phyloP scores from a whole-genome alignment of 2,888 invertebrate genomes.

The Archaeoteleia sp. region DNA sequence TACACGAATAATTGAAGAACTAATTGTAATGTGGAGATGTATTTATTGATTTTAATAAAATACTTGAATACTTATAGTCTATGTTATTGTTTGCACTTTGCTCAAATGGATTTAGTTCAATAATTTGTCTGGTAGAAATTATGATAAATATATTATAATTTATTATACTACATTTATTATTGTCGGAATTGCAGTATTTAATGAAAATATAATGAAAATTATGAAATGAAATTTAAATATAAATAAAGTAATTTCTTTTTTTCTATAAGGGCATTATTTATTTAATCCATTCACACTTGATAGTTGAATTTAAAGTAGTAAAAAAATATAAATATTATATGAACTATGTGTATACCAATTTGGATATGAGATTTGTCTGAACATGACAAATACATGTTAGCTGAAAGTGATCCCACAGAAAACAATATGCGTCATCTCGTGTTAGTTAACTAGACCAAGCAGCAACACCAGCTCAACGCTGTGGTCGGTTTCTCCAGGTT shows the following conservation, averaged over 20 bases:
- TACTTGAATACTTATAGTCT: too few relatives aligned
- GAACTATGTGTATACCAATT: too few relatives aligned
- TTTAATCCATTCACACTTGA: conserved; percentile 17
- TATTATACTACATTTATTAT: too few relatives aligned
- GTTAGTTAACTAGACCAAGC: conserved; percentile 47
- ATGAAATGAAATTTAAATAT: not conserved
- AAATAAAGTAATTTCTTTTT: too few relatives aligned
- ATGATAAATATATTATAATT: too few relatives aligned
- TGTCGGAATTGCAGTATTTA: not conserved
- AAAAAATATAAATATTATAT: too few relatives aligned
- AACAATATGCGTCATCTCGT: conserved; percentile 32
- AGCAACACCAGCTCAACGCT: conserved; percentile 41
- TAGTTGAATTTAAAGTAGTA: conserved; percentile 11
- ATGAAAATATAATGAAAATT: not conserved
- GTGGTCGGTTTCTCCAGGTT: conserved; percentile 46
- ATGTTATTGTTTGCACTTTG: too few relatives aligned
- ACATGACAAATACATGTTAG: conserved; percentile 28
- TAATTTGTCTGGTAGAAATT: too few relatives aligned
- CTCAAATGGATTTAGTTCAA: too few relatives aligned
- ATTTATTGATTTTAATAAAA: too few relatives aligned
- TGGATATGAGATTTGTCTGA: conserved; percentile 24
- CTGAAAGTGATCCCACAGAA: conserved; percentile 41
- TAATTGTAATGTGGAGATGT: too few relatives aligned
- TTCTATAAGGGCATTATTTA: conserved; percentile 22
- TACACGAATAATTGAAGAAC: too few relatives aligned